Percentiles rank a stretch among this genome's conserved stretches.
phyloP scores from a whole-genome alignment of 2,113 vertebrate species.

The Geococcyx californianus region DNA sequence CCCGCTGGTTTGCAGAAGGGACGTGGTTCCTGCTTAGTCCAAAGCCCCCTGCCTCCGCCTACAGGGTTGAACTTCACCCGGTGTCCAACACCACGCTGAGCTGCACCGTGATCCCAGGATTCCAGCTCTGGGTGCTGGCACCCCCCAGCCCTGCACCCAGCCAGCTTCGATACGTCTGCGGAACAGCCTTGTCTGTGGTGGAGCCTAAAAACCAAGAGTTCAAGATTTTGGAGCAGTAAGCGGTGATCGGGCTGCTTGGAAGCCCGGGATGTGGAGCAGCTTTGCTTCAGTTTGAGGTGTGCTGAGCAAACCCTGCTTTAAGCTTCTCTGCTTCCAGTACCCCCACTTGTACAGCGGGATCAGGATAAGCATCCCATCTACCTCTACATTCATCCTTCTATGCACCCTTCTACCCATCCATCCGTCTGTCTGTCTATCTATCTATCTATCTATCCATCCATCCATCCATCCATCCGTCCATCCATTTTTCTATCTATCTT shows the following conservation, averaged over 20 bases:
- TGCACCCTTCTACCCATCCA: too few species aligned
- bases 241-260: background rate
- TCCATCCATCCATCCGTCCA: background rate
- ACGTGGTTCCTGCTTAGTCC: background rate
- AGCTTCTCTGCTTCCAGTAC: too few species aligned
- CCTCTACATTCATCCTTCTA: rapidly evolving
- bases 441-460: background rate
- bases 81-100: background rate
- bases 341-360: background rate
- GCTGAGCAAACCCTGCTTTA: background rate
- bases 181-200: background rate
- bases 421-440: rapidly evolving
- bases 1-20: rapidly evolving
- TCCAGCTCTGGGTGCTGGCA: background rate
- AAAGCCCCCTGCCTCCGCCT: background rate
- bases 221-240: background rate
- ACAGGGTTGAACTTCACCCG: rapidly evolving
- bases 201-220: background rate
- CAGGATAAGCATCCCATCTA: background rate
- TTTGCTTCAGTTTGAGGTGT: background rate
- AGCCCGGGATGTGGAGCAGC: background rate
- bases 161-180: background rate
- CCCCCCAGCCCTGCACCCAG: too few species aligned
- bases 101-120: background rate
- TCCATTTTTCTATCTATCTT: background rate